Percentiles rank a stretch among this genome's conserved stretches.
Evolutionary conservation across 1,140 invertebrate species (phyloP).

Genomic region (Gonatopus flavifemur): DNA sequence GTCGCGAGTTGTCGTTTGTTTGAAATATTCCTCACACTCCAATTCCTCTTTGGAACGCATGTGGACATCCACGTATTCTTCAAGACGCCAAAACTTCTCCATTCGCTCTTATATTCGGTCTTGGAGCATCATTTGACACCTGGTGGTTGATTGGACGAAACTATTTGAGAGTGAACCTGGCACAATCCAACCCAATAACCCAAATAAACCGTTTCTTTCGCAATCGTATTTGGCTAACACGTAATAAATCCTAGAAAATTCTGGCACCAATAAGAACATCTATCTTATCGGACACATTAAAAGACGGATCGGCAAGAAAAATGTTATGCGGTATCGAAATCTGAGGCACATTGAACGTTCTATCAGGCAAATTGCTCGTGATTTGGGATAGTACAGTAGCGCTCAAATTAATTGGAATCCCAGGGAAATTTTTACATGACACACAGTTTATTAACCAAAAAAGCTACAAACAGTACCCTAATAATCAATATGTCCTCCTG

Average conservation of each 20-base stretch:
- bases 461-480: too few species aligned
- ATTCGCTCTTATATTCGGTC: too few species aligned
- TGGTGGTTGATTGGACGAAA: neutral
- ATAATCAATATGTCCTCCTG: too few species aligned
- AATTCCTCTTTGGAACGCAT: neutral
- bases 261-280: neutral
- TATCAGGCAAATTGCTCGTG: neutral
- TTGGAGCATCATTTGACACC: neutral
- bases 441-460: too few species aligned
- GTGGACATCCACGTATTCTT: too few species aligned
- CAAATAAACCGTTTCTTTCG: neutral
- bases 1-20: neutral
- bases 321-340: neutral
- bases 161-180: neutral
- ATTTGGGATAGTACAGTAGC: neutral
- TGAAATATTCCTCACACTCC: too few species aligned
- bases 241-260: neutral
- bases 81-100: too few species aligned
- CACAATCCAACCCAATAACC: neutral
- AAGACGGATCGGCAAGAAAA: neutral
- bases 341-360: neutral
- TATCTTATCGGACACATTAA: neutral
- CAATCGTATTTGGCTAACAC: neutral
- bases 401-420: too few species aligned
- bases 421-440: too few species aligned